Evolutionary conservation across 2,113 vertebrate genomes (phyloP).

Genomic region (Hemibagrus wyckioides): DNA sequence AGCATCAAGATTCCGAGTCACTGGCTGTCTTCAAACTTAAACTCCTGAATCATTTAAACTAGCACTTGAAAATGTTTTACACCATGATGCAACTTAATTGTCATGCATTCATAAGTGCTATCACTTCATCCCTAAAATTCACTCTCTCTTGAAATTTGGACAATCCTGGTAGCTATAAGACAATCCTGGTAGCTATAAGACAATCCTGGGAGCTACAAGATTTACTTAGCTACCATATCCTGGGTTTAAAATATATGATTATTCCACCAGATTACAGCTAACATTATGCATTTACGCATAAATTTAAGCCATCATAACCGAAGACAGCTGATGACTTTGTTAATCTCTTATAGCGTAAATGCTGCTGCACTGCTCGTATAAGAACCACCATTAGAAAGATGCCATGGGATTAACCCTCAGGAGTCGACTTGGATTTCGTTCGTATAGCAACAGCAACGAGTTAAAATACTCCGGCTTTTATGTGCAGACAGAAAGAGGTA

Average conservation of each 20-base stretch:
- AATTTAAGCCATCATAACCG: not conserved
- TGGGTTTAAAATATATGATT: not conserved
- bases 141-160: not conserved
- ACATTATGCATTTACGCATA: not conserved
- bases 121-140: not conserved
- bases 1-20: too few relatives aligned
- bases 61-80: not conserved
- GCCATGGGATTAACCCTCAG: not conserved
- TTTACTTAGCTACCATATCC: not conserved
- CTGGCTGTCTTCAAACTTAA: too few relatives aligned
- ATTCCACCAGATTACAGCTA: not conserved
- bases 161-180: not conserved
- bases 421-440: too few relatives aligned
- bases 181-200: too few relatives aligned
- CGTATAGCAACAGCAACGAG: too few relatives aligned
- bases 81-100: not conserved
- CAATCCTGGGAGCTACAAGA: not conserved
- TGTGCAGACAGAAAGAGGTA: too few relatives aligned
- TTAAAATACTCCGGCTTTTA: too few relatives aligned
- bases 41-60: too few relatives aligned
- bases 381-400: not conserved
- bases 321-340: not conserved
- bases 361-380: not conserved
- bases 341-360: not conserved
- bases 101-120: not conserved